Conservation (phyloP, 2,113 vertebrate genomes). For the Nestor notabilis region DNA sequence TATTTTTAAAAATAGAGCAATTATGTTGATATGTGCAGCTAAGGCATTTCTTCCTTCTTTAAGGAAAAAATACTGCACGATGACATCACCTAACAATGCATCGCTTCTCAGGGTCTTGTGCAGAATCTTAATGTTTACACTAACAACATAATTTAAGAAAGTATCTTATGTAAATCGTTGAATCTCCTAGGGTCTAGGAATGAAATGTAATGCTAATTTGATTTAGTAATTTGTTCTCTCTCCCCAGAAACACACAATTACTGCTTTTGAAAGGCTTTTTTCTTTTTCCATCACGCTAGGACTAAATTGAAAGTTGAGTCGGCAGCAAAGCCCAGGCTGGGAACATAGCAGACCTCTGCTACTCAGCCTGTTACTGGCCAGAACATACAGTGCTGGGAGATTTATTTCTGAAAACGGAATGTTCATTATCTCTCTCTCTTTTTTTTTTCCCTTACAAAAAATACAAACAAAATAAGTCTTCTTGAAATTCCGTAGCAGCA, state of each 20-base stretch:
- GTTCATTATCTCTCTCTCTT: not conserved
- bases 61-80: not conserved
- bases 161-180: conserved; percentile 53
- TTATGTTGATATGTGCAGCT: not conserved
- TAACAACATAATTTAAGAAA: conserved; percentile 52
- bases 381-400: not conserved
- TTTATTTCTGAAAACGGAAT: not conserved
- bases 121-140: conserved; percentile 27
- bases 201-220: conserved; percentile 68
- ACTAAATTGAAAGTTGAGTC: conserved; percentile 53
- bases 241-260: conserved; percentile 44
- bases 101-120: conserved; percentile 24
- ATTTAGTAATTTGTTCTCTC: conserved; percentile 67
- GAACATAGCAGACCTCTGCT: not conserved
- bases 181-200: conserved; percentile 44
- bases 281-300: conserved; percentile 7
- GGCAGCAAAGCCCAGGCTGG: conserved; percentile 1
- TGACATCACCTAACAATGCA: not conserved
- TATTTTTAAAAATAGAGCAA: not conserved
- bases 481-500: not conserved
- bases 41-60: not conserved
- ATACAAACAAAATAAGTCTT: not conserved
- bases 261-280: conserved; percentile 55
- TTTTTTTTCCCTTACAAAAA: not conserved
- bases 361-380: not conserved